These are phyloP conservation scores for Drosophila punjabiensis DNA, from an alignment of 1,140 invertebrate species.

Conservation along the genomic window DNA sequence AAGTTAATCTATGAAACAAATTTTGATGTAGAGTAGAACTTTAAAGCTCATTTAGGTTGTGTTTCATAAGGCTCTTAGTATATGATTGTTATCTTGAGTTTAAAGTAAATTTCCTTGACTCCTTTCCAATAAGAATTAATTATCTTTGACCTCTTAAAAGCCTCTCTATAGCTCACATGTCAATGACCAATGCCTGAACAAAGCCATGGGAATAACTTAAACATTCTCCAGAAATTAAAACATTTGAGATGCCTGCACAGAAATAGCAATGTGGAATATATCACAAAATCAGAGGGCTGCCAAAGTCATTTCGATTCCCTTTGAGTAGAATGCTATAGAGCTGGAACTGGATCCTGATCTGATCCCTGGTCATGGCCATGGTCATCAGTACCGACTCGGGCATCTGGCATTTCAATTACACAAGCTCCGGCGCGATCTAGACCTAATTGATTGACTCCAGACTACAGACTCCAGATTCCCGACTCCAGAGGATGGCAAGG, in stretches of 20 bases:
- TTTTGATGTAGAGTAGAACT: neutral
- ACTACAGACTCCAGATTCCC: constrained; percentile 26
- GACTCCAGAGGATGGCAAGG: constrained; percentile 40
- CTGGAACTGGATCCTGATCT: constrained; percentile 19
- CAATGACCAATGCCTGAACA: constrained; percentile 6
- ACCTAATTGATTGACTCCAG: constrained; percentile 76
- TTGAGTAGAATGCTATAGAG: neutral
- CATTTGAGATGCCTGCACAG: constrained; percentile 57
- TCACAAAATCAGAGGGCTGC: constrained; percentile 17
- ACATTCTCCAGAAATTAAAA: constrained; percentile 35
- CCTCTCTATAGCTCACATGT: neutral
- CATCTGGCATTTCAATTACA: constrained; percentile 77
- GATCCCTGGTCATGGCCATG: constrained; percentile 37
- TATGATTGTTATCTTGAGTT: too few relatives aligned
- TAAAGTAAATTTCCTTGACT: neutral
- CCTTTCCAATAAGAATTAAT: neutral
- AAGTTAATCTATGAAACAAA: neutral
- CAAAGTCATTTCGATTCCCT: constrained; percentile 18
- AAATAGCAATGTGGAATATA: constrained; percentile 28
- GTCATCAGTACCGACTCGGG: constrained; percentile 13
- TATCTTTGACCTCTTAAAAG: neutral
- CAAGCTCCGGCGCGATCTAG: constrained; percentile 61
- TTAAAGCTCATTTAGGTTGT: neutral
- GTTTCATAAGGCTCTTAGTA: neutral
- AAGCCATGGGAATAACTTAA: constrained; percentile 7